Evolutionary conservation across 1,140 invertebrate genomes (phyloP), one percentile per base, ranked within the genome.

Genomic region (Macrocentrus cingulum): DNA sequence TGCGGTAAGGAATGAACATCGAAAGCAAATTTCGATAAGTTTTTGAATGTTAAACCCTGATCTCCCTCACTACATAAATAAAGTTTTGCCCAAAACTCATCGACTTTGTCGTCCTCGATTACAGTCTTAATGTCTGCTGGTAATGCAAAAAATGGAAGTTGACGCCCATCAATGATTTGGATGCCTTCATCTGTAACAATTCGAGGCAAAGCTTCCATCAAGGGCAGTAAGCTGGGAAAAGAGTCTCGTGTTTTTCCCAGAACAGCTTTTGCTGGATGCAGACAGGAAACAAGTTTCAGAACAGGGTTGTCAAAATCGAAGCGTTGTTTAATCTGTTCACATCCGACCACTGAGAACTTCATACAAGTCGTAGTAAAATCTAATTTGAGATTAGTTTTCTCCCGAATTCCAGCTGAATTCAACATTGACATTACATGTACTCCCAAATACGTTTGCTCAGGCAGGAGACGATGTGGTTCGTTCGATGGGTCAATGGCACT

Each of bases 21-120:
- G 2, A 61, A 19, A 16, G 59, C 66, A 56, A 64, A 61, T 59
- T 64, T 52, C 3, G 49, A 62, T 0, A 60, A 20, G 16, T 60
- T 63, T 55, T 60, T 56, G 25, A 60, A 60, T 18, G 53, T 52
- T 25, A 59, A 44, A 23, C 41, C 56, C 20, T 59, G 46, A 18
- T 63, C 56, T 5, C 46, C 34, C 45, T 53, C 52, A 51, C 42
- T 41, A 36, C 36, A 63, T 23, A 44, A 13, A 22, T 51, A 51
- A 5, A 63, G 42, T 7, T 56, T 56, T 46, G 39, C 45, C 57
- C 56, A 63, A 63, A 63, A 59, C 25, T 52, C 23, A 59, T 59
- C 61, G 13, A 55, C 5, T 2, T 16, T 18, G 22, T 59, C 34
- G n/a, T 55, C 36, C n/a, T n/a, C n/a, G n/a, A n/a, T n/a, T n/a